Conservation (phyloP, 2,797 vertebrate genomes). For the Pseudochirops corinnae region DNA sequence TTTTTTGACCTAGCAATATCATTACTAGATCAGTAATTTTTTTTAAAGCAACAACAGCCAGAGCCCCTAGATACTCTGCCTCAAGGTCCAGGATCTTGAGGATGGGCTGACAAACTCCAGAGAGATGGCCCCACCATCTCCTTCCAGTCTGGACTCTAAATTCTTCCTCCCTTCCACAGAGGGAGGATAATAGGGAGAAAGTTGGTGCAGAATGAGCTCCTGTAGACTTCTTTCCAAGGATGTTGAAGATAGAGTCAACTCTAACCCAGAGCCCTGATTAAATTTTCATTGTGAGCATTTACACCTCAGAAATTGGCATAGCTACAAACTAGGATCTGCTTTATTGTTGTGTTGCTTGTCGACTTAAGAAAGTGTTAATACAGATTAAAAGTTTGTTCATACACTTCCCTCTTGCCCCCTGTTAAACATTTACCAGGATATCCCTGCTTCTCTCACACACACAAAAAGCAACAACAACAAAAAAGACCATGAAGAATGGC, state of each 20-base stretch:
- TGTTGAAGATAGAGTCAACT: background rate
- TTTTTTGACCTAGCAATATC: background rate
- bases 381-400: background rate
- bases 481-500: background rate
- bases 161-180: background rate
- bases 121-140: background rate
- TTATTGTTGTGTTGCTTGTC: background rate
- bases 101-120: background rate
- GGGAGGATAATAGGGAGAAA: background rate
- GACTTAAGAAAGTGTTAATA: background rate
- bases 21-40: background rate
- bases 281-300: background rate
- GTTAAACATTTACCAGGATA: background rate
- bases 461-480: background rate
- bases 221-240: background rate
- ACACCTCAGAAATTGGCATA: background rate
- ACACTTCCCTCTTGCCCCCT: background rate
- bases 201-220: background rate
- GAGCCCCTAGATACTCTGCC: background rate
- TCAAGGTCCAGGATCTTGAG: background rate
- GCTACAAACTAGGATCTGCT: background rate
- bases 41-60: background rate
- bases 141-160: background rate
- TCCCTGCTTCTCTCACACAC: background rate
- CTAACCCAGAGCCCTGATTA: background rate